Evolutionary conservation across 2,113 vertebrate species (phyloP), one percentile per base, ranked within the genome.

Genomic region (Megaceryle maxima): DNA sequence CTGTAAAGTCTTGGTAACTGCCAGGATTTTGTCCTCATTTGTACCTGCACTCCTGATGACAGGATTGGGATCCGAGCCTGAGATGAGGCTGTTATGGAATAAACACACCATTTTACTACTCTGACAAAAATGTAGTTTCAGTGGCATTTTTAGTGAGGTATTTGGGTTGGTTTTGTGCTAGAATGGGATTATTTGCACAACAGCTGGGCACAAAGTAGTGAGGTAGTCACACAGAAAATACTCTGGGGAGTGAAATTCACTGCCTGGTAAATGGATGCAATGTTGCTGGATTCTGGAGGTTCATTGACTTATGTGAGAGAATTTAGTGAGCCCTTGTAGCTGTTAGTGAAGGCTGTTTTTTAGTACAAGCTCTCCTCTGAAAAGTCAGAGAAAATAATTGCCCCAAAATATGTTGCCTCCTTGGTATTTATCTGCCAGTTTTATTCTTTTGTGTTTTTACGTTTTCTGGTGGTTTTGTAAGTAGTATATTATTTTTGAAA

Each of bases 301-400:
- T 93, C 89, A 94, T 85, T 91, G 60, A 46, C 75, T 91, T 79
- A 85, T 94, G 83, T 60, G 48, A 62, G 74, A 33, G 87, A 90
- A 94, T 93, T 57, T 88, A 86, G 56, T n/a, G 83, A 86, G 64
- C 48, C 69, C 48, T 75, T 37, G 51, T 80, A 77, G 63, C 35
- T 70, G 60, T 88, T 83, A 75, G 37, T 25, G 68, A 51, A 88
- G 82, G 48, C 56, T 0, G 0, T 83, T 96, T 76, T 68, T 67
- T 83, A 83, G 55, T 80, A 35, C 37, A 69, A 24, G 50, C 25
- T 76, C 44, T 79, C 16, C 26, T 81, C 60, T 53, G 39, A 81
- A 75, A 88, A 90, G 51, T 59, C 21, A 67, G 53, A 51, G 46
- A 55, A 76, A 72, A 48, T n/a, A 50, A 4, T 16, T 91, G 18